Evolutionary conservation across 2,113 vertebrate genomes (phyloP), one percentile per base, ranked within the genome.

Genomic region (Epinephelus lanceolatus): DNA sequence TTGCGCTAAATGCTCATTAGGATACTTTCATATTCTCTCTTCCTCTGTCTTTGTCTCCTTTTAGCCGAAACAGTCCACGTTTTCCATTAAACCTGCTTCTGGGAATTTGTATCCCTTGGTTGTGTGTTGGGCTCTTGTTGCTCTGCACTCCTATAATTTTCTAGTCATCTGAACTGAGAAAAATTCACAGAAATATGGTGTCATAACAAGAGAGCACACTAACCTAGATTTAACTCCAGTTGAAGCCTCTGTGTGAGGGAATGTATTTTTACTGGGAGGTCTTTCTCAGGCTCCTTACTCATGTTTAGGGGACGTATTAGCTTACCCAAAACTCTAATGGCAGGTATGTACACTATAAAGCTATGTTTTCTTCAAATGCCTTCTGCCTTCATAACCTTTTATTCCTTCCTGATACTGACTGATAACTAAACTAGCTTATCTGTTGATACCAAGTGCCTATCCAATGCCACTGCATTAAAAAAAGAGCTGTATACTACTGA

Each of bases 1-100:
- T 85, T 75, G 78, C 60, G 10, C 87, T 94, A 92, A 93, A 90
- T 77, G 86, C 88, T 94, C 90, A 91, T 95, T 91, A 91, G 86
- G 78, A 89, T 23, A 40, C 86, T 86, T 86, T 90, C 63, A 82
- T 83, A 86, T 76, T 85, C 88, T 69, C 80, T 86, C 59, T 86
- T 57, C 51, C 67, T 83, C 59, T n/a, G 0, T 85, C 89, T 89
- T 87, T 90, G 80, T 90, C 87, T 71, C 89, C 70, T 87, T 88
- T 85, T 82, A 73, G 66, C 70, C 23, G 55, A 65, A 86, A 79
- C 17, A 5, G 56, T 66, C 57, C 66, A 51, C 61, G 47, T 52
- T 88, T 88, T 86, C 75, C 59, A 78, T 78, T 80, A 71, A 91
- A 87, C 25, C 83, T 71, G 70, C 85, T 88, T 79, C 78, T 87